Percentiles rank a stretch among this genome's conserved stretches.
These are phyloP conservation scores for Emydocephalus ijimae DNA, from an alignment of 2,113 vertebrate species.

Conservation along the genomic window DNA sequence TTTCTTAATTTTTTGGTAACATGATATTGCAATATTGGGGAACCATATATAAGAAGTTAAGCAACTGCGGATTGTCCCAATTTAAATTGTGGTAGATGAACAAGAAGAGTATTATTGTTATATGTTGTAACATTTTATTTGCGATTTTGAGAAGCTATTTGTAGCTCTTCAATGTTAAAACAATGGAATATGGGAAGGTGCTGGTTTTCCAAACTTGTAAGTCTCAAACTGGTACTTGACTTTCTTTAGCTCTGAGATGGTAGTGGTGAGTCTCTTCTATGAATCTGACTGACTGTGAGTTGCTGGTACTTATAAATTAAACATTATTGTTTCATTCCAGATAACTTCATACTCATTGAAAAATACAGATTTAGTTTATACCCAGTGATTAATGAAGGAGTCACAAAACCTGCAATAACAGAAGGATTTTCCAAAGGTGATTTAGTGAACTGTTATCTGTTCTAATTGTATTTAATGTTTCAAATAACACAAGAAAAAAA, in stretches of 20 bases:
- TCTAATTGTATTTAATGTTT: not conserved
- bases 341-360: slow-evolving; percentile 83
- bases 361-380: slow-evolving; percentile 82
- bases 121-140: not conserved
- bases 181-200: not conserved
- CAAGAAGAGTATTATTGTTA: not conserved
- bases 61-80: not conserved
- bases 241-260: not conserved
- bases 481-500: not conserved
- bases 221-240: not conserved
- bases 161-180: not conserved
- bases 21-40: not conserved
- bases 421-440: slow-evolving; percentile 75
- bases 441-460: not conserved
- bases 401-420: slow-evolving; percentile 73
- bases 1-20: not conserved
- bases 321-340: slow-evolving; percentile 66
- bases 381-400: slow-evolving; percentile 83
- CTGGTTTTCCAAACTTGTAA: not conserved
- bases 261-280: not conserved
- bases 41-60: not conserved
- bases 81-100: not conserved
- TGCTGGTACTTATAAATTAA: not conserved
- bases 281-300: not conserved
- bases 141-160: not conserved